Base-by-base conservation (phyloP, 2,797 vertebrate genomes). In the Fistularia commersonii region DNA sequence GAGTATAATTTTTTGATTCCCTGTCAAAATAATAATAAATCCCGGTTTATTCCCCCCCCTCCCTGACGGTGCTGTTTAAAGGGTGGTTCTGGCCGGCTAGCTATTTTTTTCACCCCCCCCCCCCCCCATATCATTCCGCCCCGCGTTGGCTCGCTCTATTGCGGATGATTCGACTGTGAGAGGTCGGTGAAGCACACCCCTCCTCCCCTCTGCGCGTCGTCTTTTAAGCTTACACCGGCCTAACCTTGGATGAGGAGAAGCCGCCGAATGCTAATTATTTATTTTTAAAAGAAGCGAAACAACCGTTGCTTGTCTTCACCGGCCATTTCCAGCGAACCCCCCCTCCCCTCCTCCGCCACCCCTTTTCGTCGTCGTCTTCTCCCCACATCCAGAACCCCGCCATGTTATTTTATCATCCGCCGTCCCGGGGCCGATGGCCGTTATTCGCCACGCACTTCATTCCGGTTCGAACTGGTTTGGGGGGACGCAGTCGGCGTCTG, bases 391-490 rank as follows among this genome's bases (percentile, higher is more conserved):
- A 23, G 23, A 23, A 23, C 23, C 23, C 23, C 23, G 23, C 23
- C 23, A 23, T 23, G 23, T 23, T 23, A 37, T 51, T 41, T 42
- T 41, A 12, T 48, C 37, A 23, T 54, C 54, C 36, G 14, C 7
- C 41, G 50, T 41, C 14, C 74, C 54, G 57, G 34, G 33, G 14
- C n/a, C n/a, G n/a, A n/a, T n/a, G 35, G 8, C 51, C 69, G 55
- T 34, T 54, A 36, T 48, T 11, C 32, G 36, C 37, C 73, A 66
- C 59, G 73, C 73, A 74, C 80, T 69, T 49, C 42, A 41, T 83
- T 86, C 82, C 87, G 82, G 87, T 84, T 83, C 62, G 61, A 76
- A 87, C 87, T 85, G 88, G 87, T 87, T 89, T 50, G 61, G 68
- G 75, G 57, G 69, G 69, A 77, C 61, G 57, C 57, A 32, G 51